Evolutionary conservation across 2,888 invertebrate genomes (phyloP), one percentile per base, ranked within the genome.

Genomic region (Bellardia pandia): DNA sequence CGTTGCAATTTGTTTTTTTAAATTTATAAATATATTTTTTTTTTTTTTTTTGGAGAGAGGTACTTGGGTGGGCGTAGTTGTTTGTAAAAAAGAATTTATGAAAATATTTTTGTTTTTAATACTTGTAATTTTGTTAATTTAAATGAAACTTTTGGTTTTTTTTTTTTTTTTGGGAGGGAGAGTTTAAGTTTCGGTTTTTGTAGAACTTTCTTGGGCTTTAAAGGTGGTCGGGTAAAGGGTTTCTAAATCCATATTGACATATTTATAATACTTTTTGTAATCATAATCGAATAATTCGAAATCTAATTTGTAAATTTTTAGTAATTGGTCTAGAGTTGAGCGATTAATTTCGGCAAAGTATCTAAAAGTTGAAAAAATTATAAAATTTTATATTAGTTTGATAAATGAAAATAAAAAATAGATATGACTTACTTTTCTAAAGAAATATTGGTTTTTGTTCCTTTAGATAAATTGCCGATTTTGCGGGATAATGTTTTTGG

Each of bases 261-360:
- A 92, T 89, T 92, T 91, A 86, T 94, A 94, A 93, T 95, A 95
- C 91, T 95, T 93, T 89, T 93, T 94, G 77, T 94, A 93, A 93
- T 95, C 94, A 92, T 96, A 96, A 90, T 95, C 95, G 91, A 96
- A 96, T 94, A 96, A 95, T 93, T 96, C 95, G 92, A 96, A 96
- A 93, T 96, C 96, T 89, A 95, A 93, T 90, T 95, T 95, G 91
- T 96, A 96, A 91, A 96, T 95, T 90, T 95, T 92, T 90, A 96
- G 94, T 91, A 96, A 94, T 90, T 94, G 94, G 90, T 94, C 93
- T 89, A 95, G 93, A 93, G 95, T 95, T 88, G 93, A 91, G 90
- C 94, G 94, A 90, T 95, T 94, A 62, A 96, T 94, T 92, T 95
- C 95, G 81, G 94, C 94, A 90, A 95, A 95, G 90, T 96, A 95